Evolutionary conservation across 2,113 vertebrate genomes (phyloP), one percentile per base, ranked within the genome.

Genomic region (Malurus alboscapulatus): DNA sequence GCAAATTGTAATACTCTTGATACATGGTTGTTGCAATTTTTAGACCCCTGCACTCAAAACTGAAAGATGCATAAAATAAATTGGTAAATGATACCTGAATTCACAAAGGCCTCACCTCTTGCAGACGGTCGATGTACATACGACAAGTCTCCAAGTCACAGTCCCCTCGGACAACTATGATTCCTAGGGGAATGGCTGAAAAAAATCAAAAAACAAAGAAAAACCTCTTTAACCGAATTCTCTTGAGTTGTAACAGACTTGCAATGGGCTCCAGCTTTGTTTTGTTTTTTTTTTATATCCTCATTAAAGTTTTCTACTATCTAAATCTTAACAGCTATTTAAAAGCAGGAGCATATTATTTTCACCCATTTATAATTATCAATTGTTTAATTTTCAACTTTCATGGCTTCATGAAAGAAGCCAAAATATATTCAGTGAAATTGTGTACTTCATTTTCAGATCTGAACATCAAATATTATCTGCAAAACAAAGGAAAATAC

Each of bases 101-200:
- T 81, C 40, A 38, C n/a, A 48, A 36, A 53, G 83, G 90, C 97
- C 98, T 98, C 81, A 98, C 99, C 99, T 99, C 99, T 71, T 99
- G 99, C 16, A 99, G 97, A 80, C 99, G 98, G 96, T 99, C 98
- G 59, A 99, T 99, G 92, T 99, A 99, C 96, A 99, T 99, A 86
- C 99, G 98, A 96, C 99, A 99, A 12, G 99, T 99, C 97, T 99
- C 99, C 97, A 99, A 97, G 93, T 99, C 99, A 95, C 99, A 99
- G 95, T 99, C 99, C 79, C 99, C 99, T 78, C 98, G 97, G 78
- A 99, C 98, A 93, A 99, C 99, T 91, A 99, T 98, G 68, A 99
- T 99, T 92, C 99, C 99, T 40, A 99, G 97, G 4, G 99, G 99
- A 91, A 99, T 98, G 44, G 99, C 99, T 99, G 95, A 11, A 76